Base-by-base conservation (phyloP, 2,113 vertebrate genomes). In the Cyprinodon brontotheroides region DNA sequence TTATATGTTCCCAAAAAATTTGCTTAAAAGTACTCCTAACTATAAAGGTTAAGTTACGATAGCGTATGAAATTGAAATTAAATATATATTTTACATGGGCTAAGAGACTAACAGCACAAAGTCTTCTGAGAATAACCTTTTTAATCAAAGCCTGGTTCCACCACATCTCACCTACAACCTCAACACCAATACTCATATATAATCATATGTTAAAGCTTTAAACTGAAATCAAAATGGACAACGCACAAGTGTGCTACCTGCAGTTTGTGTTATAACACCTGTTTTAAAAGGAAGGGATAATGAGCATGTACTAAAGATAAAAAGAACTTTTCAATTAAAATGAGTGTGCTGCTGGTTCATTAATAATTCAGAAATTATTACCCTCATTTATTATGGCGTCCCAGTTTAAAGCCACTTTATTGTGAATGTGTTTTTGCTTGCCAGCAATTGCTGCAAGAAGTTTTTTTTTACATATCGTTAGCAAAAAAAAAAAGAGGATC, bases 311-410 rank as follows among this genome's bases (percentile, higher is more conserved):
- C 81, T 68, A 73, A 80, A 88, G 91, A 92, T 90, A 86, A 92
- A 29, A 90, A 87, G 82, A 83, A 88, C 72, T 90, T 89, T 90
- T 91, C 86, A 90, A 88, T 90, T 89, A 90, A 89, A 84, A 91
- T 79, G 82, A 82, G 78, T 73, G 86, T 79, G 87, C 88, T 84
- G 83, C 63, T 70, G 78, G 7, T 78, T 89, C 74, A 87, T 93
- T 91, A 93, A 92, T 91, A 91, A 91, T 93, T 81, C 84, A 92
- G 84, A 86, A 86, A 89, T 86, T 86, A 91, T 90, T 91, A 88
- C 79, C 83, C 88, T 29, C 91, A 84, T 89, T 90, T 91, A 87
- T 73, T 47, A 79, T 47, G 78, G 75, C 20, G 85, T 48, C 89
- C 91, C 76, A 89, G 79, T 89, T 92, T 85, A 87, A 88, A 86